Evolutionary conservation across 2,888 invertebrate species (phyloP), one percentile per base, ranked within the genome.

Genomic region (Drosophila anceps): DNA sequence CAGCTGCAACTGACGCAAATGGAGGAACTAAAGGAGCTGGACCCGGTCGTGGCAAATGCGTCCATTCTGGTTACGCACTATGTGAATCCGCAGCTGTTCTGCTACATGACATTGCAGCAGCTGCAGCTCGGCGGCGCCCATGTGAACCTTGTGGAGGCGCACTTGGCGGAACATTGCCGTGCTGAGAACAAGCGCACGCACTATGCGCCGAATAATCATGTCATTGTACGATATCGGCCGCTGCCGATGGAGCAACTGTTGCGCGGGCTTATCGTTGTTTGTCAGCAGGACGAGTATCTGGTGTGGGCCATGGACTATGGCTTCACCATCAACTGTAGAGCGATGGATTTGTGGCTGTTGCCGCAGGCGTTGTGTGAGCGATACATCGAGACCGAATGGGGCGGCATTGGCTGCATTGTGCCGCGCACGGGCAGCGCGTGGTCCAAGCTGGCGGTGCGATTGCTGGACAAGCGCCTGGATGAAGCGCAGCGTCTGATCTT

Each of bases 281-380:
- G 15, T 1, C 4, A n/a, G 10, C 7, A 29, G 1, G 37, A 53
- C 1, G 35, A 60, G n/a, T 87, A 81, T 53, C 7, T 84, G 4
- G 76, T 86, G 6, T 65, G 54, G 69, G 51, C 72, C 0, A 2
- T 64, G 3, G 89, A 84, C 39, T 88, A 79, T 35, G 89, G 87
- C 7, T 79, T 84, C n/a, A 43, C 18, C 9, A 29, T 89, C 4
- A 48, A 24, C 3, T 79, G 81, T 54, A 8, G 15, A 0, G n/a
- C 12, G 0, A 2, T 13, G 12, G 67, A 82, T 35, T 15, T 89
- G 44, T 84, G 76, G 82, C 15, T 33, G 5, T 20, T 87, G 58
- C 84, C 84, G 0, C 1, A 24, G 3, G 10, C 9, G 0, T 35
- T 75, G 4, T 2, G 29, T 1, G 0, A 33, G 0, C 41, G 10